Percentiles rank a stretch among this genome's conserved stretches.
Evolutionary conservation across 2,113 vertebrate species (phyloP).

Genomic region (Pandion haliaetus): DNA sequence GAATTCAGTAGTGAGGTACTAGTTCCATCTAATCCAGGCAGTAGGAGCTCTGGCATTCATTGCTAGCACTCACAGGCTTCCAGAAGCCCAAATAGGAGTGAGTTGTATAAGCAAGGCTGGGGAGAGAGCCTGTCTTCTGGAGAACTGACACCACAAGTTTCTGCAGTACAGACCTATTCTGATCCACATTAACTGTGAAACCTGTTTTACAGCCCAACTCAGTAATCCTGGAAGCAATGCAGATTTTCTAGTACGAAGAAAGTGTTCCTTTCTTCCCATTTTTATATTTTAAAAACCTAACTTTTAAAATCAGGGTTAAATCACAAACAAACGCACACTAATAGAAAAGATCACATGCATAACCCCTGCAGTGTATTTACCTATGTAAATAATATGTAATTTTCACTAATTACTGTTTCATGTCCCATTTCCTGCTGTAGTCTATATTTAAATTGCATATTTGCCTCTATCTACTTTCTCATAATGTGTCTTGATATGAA

Average conservation of each 20-base stretch:
- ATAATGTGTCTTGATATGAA: constrained; percentile 50
- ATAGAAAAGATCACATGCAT: background rate
- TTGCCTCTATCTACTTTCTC: constrained; percentile 47
- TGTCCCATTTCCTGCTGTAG: constrained; percentile 45
- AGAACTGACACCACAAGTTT: background rate
- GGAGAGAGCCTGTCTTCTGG: background rate
- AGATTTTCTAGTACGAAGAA: background rate
- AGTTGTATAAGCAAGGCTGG: background rate
- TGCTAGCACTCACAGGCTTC: background rate
- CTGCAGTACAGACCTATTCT: background rate
- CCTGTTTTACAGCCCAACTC: background rate
- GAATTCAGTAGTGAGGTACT: rapidly evolving
- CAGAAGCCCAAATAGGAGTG: background rate
- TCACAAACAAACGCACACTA: background rate
- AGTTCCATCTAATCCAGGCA: background rate
- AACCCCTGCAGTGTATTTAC: constrained; percentile 20
- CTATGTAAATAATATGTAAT: constrained; percentile 63
- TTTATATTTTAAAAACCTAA: background rate
- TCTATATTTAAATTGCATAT: constrained; percentile 63
- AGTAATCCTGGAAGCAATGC: background rate
- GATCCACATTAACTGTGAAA: background rate
- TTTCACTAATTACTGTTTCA: constrained; percentile 57
- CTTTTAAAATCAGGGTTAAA: background rate
- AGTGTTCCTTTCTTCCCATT: background rate
- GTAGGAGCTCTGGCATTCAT: background rate